These are phyloP conservation scores for Orius laevigatus DNA, from an alignment of 1,140 invertebrate species.

Conservation along the genomic window DNA sequence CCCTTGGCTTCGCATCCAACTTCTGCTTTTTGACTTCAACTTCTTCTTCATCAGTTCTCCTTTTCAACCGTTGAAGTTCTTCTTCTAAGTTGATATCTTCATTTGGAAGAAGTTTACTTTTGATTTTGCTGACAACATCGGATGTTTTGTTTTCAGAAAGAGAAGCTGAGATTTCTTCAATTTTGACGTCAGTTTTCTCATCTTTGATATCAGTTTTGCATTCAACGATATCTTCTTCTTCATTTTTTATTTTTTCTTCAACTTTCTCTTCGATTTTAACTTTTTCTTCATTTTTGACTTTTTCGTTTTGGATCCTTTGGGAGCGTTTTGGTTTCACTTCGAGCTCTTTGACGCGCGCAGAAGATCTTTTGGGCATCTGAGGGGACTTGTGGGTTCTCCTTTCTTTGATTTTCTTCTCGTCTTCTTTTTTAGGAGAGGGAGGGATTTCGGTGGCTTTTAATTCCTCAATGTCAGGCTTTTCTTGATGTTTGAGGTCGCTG, in stretches of 20 bases:
- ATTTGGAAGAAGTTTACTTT: conserved; percentile 1
- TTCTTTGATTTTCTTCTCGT: conserved; percentile 18
- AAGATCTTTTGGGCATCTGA: conserved; percentile 5
- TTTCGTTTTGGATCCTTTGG: conserved; percentile 3
- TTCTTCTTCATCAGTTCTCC: conserved; percentile 12
- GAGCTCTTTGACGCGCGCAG: conserved; percentile 4
- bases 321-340: background rate
- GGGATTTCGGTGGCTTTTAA: conserved; percentile 28
- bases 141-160: background rate
- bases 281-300: conserved; percentile 1
- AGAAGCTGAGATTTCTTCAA: background rate
- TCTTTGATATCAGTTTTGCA: background rate
- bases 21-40: conserved; percentile 32
- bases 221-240: conserved; percentile 1
- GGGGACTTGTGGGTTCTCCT: background rate
- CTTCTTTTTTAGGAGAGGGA: conserved; percentile 40
- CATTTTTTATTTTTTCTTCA: background rate
- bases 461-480: conserved; percentile 28
- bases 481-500: background rate
- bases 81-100: conserved; percentile 2
- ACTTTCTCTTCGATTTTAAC: conserved; percentile 2
- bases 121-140: conserved; percentile 4
- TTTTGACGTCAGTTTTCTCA: conserved; percentile 1
- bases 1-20: conserved; percentile 18
- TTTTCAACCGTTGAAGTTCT: conserved; percentile 8